Evolutionary conservation across 2,797 vertebrate species (phyloP), one percentile per base, ranked within the genome.

Genomic region (Sorex maritimensis): DNA sequence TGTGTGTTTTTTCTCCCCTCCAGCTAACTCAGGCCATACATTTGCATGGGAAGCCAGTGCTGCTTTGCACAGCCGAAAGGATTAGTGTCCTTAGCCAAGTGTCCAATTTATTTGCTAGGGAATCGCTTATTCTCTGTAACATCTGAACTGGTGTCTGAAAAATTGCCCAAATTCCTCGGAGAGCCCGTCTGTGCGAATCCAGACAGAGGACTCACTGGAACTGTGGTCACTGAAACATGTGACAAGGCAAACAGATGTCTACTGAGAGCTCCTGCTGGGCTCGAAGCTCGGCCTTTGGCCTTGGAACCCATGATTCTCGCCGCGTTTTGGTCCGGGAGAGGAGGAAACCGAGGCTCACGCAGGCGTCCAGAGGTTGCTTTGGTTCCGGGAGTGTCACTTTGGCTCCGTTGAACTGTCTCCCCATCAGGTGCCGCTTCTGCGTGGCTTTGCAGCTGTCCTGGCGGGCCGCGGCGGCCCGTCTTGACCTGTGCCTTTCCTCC

Each of bases 11-110:
- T 91, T 89, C 86, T 2, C 4, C 28, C 28, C 28, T 2, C 26
- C 80, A 34, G 74, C 23, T 73, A 80, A 55, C 81, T 72, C 26
- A 46, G 80, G 87, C 74, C 68, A 14, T 87, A 23, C 13, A 83
- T 92, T 95, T 93, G 83, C 88, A 87, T 79, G 68, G 68, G 58
- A 28, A 90, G 73, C 38, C 69, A 85, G 84, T 63, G 46, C 58
- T 82, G 67, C 78, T 86, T 92, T 88, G 52, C 65, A 23, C 67
- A 63, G 92, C 85, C 87, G 69, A 90, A 92, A 94, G 78, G 90
- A 80, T 96, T 92, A 90, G 58, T 86, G 34, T 71, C 41, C 49
- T 81, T 86, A 88, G 72, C 77, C 79, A 34, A 90, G 63, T 58
- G 41, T 19, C 80, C 86, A 44, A n/a, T 88, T 91, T 95, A 74